phyloP scores from a whole-genome alignment of 2,888 invertebrate genomes.

The Habroteleia sp. region DNA sequence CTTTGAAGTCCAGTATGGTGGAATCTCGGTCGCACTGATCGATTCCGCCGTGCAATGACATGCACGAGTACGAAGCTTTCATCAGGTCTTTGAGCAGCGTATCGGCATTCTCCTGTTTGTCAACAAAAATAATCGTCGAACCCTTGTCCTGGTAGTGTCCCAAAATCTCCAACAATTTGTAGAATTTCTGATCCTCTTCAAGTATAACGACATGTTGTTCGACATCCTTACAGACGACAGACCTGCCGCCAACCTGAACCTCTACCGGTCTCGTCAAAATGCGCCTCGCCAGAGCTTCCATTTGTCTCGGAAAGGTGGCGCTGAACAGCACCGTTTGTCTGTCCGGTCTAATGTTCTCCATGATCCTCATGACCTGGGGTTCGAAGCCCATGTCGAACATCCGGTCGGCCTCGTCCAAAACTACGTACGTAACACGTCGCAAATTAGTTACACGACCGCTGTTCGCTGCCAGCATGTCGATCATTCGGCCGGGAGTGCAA shows the following conservation, averaged over 20 bases:
- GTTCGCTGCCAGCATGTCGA: slow-evolving; percentile 99
- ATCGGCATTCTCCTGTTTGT: slow-evolving; percentile 99
- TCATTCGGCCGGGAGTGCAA: slow-evolving; percentile 99
- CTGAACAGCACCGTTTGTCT: slow-evolving; percentile 99
- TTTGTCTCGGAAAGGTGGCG: slow-evolving; percentile 98
- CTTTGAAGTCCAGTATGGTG: slow-evolving; percentile 98
- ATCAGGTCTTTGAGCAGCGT: slow-evolving; percentile 95
- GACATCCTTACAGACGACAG: slow-evolving; percentile 98
- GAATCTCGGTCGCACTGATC: slow-evolving; percentile 99
- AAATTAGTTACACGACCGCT: slow-evolving; percentile 98
- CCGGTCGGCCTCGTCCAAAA: slow-evolving; percentile 98
- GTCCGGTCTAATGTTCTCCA: slow-evolving; percentile 98
- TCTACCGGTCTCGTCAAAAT: slow-evolving; percentile 97
- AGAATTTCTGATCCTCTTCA: slow-evolving; percentile 98
- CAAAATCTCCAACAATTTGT: slow-evolving; percentile 98
- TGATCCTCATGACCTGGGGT: slow-evolving; percentile 98
- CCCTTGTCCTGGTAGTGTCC: slow-evolving; percentile 96
- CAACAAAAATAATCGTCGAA: slow-evolving; percentile 97
- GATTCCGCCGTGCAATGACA: slow-evolving; percentile 99
- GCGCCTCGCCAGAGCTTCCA: slow-evolving; percentile 98
- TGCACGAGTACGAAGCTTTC: slow-evolving; percentile 97
- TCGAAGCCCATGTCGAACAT: slow-evolving; percentile 99
- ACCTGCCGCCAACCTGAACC: slow-evolving; percentile 97
- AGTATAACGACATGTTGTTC: slow-evolving; percentile 96
- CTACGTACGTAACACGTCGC: slow-evolving; percentile 97